Base-by-base conservation (phyloP, 2,797 vertebrate species). In the Channa striata region DNA sequence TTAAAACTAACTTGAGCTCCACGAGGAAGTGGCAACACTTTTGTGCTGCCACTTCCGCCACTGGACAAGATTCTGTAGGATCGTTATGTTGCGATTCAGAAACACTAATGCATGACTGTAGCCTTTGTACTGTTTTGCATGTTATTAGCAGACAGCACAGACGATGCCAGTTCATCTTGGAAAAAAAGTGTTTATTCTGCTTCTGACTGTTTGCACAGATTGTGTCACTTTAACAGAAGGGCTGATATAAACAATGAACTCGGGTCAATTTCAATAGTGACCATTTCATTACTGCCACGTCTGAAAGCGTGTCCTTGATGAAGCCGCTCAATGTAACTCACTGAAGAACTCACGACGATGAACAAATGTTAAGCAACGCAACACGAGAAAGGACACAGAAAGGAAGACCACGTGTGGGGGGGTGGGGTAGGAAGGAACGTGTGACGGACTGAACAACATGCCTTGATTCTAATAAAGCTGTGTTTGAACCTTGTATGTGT, bases 161-260 rank as follows among this genome's bases (percentile, higher is more conserved):
- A 77, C 21, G 16, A 72, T 19, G 23, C 51, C 75, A 68, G 37
- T 52, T 17, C 42, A 69, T 72, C 59, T 83, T 83, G 62, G 69
- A 90, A n/a, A n/a, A n/a, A n/a, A 87, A 85, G 82, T 56, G 52
- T 89, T 91, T 86, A 82, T 86, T 77, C 69, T 65, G 62, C 46
- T 52, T 69, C 74, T 73, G 81, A 77, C 72, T 78, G 74, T 84
- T 59, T 72, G 84, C 78, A 83, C 73, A 68, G 68, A 69, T 65
- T 74, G 56, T 71, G 60, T 75, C 44, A 20, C 39, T 62, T 48
- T 49, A 65, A 75, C 68, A 81, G 54, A 57, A n/a, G 30, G 8
- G 25, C 37, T 42, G 33, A 74, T 49, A 58, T 57, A 72, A 80
- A 80, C 52, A 34, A 56, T 43, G 47, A 72, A 51, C 36, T 68